Evolutionary conservation across 2,797 vertebrate species (phyloP).

Genomic region (Clangula hyemalis): DNA sequence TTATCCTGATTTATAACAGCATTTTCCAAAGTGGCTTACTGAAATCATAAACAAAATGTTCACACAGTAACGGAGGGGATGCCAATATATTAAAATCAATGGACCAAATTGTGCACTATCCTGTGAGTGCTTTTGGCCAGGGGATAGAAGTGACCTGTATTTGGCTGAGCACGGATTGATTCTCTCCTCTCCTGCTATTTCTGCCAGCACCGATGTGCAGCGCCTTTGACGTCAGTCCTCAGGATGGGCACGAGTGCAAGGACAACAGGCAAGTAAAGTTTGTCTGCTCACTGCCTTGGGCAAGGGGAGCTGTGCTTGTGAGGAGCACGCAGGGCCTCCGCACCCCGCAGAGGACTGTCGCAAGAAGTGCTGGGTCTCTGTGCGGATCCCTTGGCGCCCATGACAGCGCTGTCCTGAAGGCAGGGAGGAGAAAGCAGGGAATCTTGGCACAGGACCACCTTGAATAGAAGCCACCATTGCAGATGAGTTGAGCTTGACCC

Average conservation of each 20-base stretch:
- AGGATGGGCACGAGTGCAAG: background rate
- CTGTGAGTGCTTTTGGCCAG: slow-evolving; percentile 43
- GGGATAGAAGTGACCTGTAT: slow-evolving; percentile 44
- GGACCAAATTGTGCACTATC: background rate
- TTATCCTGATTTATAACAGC: slow-evolving; percentile 24
- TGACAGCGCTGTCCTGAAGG: background rate
- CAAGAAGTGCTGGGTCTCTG: background rate
- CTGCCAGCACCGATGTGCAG: background rate
- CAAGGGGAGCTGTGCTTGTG: background rate
- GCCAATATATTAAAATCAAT: slow-evolving; percentile 60
- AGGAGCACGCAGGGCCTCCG: background rate
- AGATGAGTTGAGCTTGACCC: slow-evolving; percentile 13
- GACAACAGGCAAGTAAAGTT: background rate
- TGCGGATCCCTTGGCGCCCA: background rate
- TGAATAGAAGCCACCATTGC: background rate
- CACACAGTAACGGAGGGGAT: slow-evolving; percentile 8
- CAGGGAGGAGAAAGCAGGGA: background rate
- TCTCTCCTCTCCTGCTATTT: background rate
- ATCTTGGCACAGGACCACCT: background rate
- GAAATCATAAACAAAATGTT: slow-evolving; percentile 33
- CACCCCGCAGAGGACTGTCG: background rate
- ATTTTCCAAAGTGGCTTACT: slow-evolving; percentile 25
- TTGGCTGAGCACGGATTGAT: slow-evolving; percentile 40
- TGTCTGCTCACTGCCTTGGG: background rate
- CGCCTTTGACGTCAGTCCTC: slow-evolving; percentile 39